Evolutionary conservation across 2,113 vertebrate genomes (phyloP).

Genomic region (Dromaius novaehollandiae): DNA sequence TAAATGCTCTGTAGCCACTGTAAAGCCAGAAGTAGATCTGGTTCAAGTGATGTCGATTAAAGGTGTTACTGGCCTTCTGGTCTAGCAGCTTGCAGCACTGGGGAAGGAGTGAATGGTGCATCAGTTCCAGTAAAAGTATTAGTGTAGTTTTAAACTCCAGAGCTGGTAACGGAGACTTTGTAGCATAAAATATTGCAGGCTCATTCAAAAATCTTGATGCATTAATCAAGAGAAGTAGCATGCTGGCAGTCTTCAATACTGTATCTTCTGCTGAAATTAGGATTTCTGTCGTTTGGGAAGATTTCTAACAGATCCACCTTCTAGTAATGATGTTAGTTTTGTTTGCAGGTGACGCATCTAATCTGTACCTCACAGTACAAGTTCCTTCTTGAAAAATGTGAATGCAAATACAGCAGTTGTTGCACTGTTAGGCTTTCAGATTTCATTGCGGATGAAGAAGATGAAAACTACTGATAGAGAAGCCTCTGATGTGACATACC

Average conservation of each 20-base stretch:
- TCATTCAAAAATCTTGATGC: background rate
- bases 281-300: background rate
- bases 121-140: background rate
- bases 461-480: background rate
- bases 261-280: background rate
- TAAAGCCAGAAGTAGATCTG: background rate
- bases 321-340: background rate
- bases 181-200: background rate
- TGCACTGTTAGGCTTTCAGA: too few species aligned
- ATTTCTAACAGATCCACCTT: background rate
- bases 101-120: background rate
- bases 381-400: rapidly evolving
- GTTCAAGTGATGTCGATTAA: rapidly evolving
- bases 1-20: rapidly evolving
- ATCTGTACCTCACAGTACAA: background rate
- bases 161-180: background rate
- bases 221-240: rapidly evolving
- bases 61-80: background rate
- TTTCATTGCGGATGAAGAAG: background rate
- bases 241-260: background rate
- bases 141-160: background rate
- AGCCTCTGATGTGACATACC: background rate
- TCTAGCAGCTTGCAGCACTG: background rate
- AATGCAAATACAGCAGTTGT: background rate
- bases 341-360: background rate